Conservation (phyloP, 2,797 vertebrate species). For the Typhlichthys eigenmanni region DNA sequence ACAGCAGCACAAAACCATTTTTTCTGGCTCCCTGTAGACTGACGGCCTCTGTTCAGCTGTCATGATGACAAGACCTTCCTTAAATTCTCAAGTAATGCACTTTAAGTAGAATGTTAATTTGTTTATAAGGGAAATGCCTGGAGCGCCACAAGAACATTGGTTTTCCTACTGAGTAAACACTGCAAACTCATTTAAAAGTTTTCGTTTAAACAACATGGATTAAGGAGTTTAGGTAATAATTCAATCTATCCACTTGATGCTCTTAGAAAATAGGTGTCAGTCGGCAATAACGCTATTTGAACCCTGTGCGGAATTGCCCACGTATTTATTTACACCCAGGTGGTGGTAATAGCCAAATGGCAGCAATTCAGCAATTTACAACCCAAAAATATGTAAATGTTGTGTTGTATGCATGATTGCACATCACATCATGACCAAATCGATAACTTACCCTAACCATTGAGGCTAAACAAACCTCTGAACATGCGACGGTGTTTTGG, state of each 20-base stretch:
- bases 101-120: constrained; percentile 51
- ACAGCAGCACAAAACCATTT: constrained; percentile 57
- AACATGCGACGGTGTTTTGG: no score
- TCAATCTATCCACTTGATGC: not conserved
- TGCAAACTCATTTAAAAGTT: constrained; percentile 22
- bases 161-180: constrained; percentile 19
- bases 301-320: no score
- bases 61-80: constrained; percentile 54
- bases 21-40: constrained; percentile 34
- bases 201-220: not conserved
- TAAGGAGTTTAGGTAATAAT: not conserved
- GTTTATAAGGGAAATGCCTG: constrained; percentile 43
- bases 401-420: no score
- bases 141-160: constrained; percentile 30
- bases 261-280: no score
- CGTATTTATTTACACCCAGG: no score
- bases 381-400: no score
- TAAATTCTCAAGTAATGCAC: constrained; percentile 47
- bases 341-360: no score
- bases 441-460: no score
- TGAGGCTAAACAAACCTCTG: no score
- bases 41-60: constrained; percentile 52
- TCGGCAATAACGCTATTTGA: no score
- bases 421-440: no score
- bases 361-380: no score